These are phyloP conservation scores for Phrynocephalus forsythii DNA, from an alignment of 2,797 vertebrate species.

Conservation along the genomic window DNA sequence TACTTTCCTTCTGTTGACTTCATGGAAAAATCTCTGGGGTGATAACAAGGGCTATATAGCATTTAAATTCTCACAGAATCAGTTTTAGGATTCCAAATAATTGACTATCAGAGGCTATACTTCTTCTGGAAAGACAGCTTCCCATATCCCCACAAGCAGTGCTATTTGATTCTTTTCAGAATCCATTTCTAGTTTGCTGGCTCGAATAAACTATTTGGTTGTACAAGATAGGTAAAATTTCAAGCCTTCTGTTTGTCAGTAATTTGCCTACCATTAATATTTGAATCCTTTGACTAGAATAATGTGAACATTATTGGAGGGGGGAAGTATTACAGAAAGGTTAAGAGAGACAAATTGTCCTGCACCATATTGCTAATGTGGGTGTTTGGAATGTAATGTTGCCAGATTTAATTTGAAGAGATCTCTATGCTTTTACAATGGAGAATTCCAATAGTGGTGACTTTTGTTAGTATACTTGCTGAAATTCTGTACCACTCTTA, in stretches of 20 bases:
- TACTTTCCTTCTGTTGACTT: not conserved
- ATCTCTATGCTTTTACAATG: too few species aligned
- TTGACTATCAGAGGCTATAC: not conserved
- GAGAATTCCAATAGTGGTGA: too few species aligned
- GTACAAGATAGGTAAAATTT: constrained; percentile 22
- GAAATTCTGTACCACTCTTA: too few species aligned
- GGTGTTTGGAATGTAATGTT: too few species aligned
- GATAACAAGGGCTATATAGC: not conserved
- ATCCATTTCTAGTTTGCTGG: constrained; percentile 10
- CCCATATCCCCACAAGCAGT: not conserved
- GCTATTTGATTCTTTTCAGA: constrained; percentile 13
- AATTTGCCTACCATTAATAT: not conserved
- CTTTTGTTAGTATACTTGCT: too few species aligned
- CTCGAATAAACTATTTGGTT: constrained; percentile 15
- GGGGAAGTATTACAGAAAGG: not conserved
- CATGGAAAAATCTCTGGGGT: not conserved
- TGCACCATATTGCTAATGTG: constrained; percentile 3
- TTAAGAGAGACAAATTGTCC: not conserved
- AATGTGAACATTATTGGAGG: not conserved
- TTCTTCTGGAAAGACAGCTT: constrained; percentile 11
- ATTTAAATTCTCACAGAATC: not conserved
- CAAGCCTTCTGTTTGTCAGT: not conserved
- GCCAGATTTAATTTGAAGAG: too few species aligned
- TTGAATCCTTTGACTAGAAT: not conserved
- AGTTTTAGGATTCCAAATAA: not conserved